Percentiles rank a stretch among this genome's conserved stretches.
These are phyloP conservation scores for Hepsetus odoe DNA, from an alignment of 2,113 vertebrate species.

Conservation along the genomic window DNA sequence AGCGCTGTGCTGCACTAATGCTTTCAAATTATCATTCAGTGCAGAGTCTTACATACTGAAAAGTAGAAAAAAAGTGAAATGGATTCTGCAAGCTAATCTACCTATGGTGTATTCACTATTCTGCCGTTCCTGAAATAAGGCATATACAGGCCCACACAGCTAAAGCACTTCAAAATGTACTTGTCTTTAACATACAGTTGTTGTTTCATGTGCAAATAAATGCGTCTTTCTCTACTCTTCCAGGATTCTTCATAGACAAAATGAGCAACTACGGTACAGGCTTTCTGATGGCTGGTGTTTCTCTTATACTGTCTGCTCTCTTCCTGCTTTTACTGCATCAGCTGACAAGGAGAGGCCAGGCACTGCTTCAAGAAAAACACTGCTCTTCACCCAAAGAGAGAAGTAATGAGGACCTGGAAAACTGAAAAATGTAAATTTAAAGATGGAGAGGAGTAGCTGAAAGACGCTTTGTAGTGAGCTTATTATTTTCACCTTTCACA, in stretches of 20 bases:
- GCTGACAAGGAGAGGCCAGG: conserved; percentile 52
- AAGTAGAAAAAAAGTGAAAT: neutral
- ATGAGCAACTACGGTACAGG: conserved; percentile 62
- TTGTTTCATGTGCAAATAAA: neutral
- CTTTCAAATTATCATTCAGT: conserved; percentile 24
- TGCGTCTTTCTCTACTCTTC: neutral
- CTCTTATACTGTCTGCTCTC: conserved; percentile 63
- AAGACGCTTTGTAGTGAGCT: neutral
- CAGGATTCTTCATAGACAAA: conserved; percentile 71
- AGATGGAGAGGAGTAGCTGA: neutral
- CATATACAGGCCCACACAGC: neutral
- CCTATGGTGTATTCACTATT: neutral
- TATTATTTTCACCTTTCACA: conserved; percentile 22
- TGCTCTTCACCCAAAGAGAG: neutral
- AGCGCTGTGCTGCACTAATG: neutral
- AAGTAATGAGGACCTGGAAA: neutral
- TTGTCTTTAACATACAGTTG: neutral
- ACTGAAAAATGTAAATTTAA: neutral
- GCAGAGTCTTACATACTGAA: neutral
- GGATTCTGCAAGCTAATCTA: conserved; percentile 6
- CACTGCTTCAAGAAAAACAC: neutral
- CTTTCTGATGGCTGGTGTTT: conserved; percentile 66
- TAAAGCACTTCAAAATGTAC: neutral
- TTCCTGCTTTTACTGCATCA: conserved; percentile 65
- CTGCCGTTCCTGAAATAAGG: neutral